Evolutionary conservation across 1,140 invertebrate genomes (phyloP).

Genomic region (Araneus ventricosus): DNA sequence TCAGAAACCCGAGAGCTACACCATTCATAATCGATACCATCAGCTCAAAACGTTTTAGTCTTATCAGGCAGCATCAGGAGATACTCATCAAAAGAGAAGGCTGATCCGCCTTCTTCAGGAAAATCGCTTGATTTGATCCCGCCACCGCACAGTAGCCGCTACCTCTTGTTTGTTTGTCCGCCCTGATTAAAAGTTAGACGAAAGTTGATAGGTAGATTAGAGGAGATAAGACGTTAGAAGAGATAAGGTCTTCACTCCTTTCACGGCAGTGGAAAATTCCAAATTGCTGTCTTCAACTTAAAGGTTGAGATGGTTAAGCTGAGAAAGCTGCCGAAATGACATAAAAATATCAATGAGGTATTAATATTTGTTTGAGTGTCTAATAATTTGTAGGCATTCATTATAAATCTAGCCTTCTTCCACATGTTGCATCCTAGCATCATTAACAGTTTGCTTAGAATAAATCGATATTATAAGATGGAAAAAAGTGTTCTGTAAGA

Average conservation of each 20-base stretch:
- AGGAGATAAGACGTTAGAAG: not conserved
- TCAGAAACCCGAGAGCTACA: not conserved
- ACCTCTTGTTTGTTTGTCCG: slow-evolving; percentile 2
- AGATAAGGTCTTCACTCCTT: not conserved
- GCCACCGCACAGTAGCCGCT: slow-evolving; percentile 9
- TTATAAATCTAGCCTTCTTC: too few relatives aligned
- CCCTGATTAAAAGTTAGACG: slow-evolving; percentile 24
- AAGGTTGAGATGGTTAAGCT: not conserved
- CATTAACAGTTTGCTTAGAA: too few relatives aligned
- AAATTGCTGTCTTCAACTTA: not conserved
- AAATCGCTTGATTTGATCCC: not conserved
- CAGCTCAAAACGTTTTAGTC: not conserved
- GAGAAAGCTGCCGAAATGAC: not conserved
- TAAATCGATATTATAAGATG: too few relatives aligned
- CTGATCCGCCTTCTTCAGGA: not conserved
- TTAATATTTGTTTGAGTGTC: too few relatives aligned
- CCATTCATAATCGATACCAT: slow-evolving; percentile 5
- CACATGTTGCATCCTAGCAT: too few relatives aligned
- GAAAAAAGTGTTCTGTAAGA: too few relatives aligned
- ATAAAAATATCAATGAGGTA: too few relatives aligned
- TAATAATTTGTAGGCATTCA: too few relatives aligned
- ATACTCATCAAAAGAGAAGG: not conserved
- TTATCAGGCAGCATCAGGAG: not conserved
- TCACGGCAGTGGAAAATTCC: not conserved
- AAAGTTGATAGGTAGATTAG: slow-evolving; percentile 19